These are phyloP conservation scores for Plestiodon gilberti DNA, from an alignment of 2,113 vertebrate genomes.

Conservation along the genomic window DNA sequence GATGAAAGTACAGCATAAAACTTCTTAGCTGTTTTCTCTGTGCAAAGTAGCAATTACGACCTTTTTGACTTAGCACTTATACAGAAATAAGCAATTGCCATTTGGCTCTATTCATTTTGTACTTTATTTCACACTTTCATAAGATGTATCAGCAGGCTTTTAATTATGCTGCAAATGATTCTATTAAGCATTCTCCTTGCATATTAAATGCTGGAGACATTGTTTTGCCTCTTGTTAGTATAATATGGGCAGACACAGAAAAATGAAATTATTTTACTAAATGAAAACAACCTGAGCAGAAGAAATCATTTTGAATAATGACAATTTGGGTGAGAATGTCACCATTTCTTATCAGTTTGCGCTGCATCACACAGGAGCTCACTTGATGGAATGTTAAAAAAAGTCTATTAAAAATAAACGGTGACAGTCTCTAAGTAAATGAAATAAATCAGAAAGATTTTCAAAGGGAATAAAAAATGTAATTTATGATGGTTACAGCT, in stretches of 20 bases:
- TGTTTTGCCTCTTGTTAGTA: conserved; percentile 72
- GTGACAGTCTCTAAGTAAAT: conserved; percentile 78
- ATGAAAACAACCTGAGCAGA: conserved; percentile 74
- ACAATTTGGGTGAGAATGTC: conserved; percentile 70
- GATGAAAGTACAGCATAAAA: conserved; percentile 53
- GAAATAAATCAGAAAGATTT: conserved; percentile 77
- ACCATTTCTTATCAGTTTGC: conserved; percentile 72
- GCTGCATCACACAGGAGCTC: conserved; percentile 67
- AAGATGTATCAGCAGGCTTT: conserved; percentile 72
- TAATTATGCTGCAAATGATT: conserved; percentile 76
- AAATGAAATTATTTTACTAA: conserved; percentile 78
- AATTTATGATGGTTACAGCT: conserved; percentile 75
- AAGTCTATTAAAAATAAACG: conserved; percentile 75
- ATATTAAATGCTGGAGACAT: conserved; percentile 76
- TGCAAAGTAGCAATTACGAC: conserved; percentile 70
- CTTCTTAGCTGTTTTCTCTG: conserved; percentile 68
- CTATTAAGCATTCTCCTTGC: conserved; percentile 73
- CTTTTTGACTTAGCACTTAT: conserved; percentile 74
- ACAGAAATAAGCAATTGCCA: conserved; percentile 69
- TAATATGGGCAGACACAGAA: conserved; percentile 71
- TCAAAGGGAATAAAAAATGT: conserved; percentile 77
- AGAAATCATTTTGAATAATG: conserved; percentile 76
- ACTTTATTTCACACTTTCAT: conserved; percentile 72
- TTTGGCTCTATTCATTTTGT: conserved; percentile 67
- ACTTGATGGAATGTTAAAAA: conserved; percentile 67